Base-by-base conservation (phyloP, 2,113 vertebrate species). In the Mormoops blainvillei region DNA sequence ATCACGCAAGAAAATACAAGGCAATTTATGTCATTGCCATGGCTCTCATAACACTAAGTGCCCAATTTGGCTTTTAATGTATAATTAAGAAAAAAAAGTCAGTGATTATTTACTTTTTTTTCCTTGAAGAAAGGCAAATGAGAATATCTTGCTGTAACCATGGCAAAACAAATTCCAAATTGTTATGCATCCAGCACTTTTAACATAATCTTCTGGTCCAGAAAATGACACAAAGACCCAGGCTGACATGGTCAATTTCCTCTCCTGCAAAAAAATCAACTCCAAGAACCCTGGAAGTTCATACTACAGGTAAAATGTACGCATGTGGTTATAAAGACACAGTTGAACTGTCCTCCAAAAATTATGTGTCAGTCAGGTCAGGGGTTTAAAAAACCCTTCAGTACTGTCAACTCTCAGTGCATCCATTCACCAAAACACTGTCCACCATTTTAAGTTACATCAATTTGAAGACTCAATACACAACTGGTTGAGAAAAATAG, bases 41-140 rank as follows among this genome's bases (percentile, higher is more conserved):
- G 71, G 94, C 80, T 96, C 76, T 82, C 31, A 9, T 67, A 84
- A 93, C 33, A 94, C 19, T 84, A 91, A 91, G 80, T 88, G 68
- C 38, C 74, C 61, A 11, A 52, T 76, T 90, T 96, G 78, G 76
- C 14, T 96, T 87, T 95, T 94, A 94, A 91, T 67, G 70, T 33
- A 96, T 89, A 95, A 97, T 95, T 82, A 94, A 73, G 43, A 26
- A 7, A 2, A 12, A 3, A 52, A 74, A 56, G 61, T 91, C 94
- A 85, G n/a, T 92, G 43, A 91, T 56, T 89, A 68, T 9, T 61
- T 61, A 26, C 26, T 28, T 24, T 28, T 94, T 76, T 97, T 67
- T 95, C 94, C 87, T 4, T 95, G 13, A 94, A 92, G 12, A 91
- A 95, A 97, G 19, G 36, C 41, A 93, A 91, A 78, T 89, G 18